Base-by-base conservation (phyloP, 2,888 invertebrate species). In the Bombylius major region DNA sequence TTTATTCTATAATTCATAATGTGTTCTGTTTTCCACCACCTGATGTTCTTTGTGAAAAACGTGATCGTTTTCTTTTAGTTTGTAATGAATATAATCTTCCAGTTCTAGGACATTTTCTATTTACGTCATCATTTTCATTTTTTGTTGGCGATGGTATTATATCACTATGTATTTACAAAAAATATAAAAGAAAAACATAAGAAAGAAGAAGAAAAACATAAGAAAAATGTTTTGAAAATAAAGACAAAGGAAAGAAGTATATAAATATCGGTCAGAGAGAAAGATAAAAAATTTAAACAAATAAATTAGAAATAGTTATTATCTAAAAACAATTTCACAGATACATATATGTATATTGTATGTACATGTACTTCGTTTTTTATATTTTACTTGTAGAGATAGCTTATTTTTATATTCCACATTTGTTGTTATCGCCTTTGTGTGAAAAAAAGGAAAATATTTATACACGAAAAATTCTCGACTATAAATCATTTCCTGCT, bases 31-130 rank as follows among this genome's bases (percentile, higher is more conserved):
- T 73, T 63, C 63, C 65, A 46, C 67, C 69, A 56, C 63, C 63
- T 56, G 68, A 62, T 56, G 66, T 68, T 58, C 68, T 65, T 58
- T 67, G 62, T 52, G 68, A 63, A 53, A 68, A 69, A 61, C 70
- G 68, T 59, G 69, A 64, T 62, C 71, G 69, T 62, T 72, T 71
- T 64, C 68, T 65, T 60, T 71, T 72, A 50, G 72, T 69, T 66
- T 74, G 73, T 59, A 73, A 62, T 51, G 73, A 73, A 63, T 73
- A 73, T 23, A 73, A 62, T 32, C 73, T 68, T 34, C 70, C 70
- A 61, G 69, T 73, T 61, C 73, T 70, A 55, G 66, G 47, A 42
- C 39, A 42, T 42, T 42, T 66, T 58, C 65, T 64, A 51, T 70
- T 71, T 1, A 66, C 62, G 55, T 31, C 13, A 32, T 51, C 44